These are phyloP conservation scores for Caenorhabditis macrosperma DNA, from an alignment of 2,888 invertebrate genomes.

Conservation along the genomic window DNA sequence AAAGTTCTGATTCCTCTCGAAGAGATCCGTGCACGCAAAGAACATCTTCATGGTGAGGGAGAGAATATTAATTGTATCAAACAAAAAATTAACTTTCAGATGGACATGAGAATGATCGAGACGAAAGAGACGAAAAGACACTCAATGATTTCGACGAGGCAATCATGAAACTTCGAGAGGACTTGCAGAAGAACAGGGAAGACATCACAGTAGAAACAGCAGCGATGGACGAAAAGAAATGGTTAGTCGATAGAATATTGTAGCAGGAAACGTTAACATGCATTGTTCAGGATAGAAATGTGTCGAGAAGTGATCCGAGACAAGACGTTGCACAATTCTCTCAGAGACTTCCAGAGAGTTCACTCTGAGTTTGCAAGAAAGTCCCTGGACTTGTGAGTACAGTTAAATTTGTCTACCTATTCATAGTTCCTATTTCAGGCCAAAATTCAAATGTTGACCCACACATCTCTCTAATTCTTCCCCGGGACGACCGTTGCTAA, in stretches of 20 bases:
- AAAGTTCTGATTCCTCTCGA: constrained; percentile 41
- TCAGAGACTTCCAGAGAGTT: constrained; percentile 6
- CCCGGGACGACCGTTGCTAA: not conserved
- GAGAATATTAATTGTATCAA: no score
- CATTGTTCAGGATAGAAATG: constrained; percentile 41
- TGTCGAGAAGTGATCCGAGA: constrained; percentile 52
- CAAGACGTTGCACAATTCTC: constrained; percentile 22
- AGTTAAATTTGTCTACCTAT: not conserved
- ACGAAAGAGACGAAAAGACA: constrained; percentile 16
- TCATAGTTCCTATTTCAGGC: no score
- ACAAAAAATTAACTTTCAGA: no score
- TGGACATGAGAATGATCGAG: not conserved
- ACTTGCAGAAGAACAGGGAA: constrained; percentile 29
- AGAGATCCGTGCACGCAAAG: constrained; percentile 54
- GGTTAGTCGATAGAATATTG: constrained; percentile 9
- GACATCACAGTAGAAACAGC: constrained; percentile 27
- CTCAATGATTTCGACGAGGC: constrained; percentile 47
- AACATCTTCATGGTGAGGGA: constrained; percentile 35
- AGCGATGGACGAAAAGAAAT: constrained; percentile 47
- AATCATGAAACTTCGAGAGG: constrained; percentile 14
- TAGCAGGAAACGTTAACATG: not conserved
- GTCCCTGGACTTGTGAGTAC: not conserved
- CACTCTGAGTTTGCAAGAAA: not conserved
- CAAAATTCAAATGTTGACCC: no score
- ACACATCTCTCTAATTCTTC: not conserved